Conservation (phyloP, 2,888 invertebrate species). For the Limnephilus auricula region DNA sequence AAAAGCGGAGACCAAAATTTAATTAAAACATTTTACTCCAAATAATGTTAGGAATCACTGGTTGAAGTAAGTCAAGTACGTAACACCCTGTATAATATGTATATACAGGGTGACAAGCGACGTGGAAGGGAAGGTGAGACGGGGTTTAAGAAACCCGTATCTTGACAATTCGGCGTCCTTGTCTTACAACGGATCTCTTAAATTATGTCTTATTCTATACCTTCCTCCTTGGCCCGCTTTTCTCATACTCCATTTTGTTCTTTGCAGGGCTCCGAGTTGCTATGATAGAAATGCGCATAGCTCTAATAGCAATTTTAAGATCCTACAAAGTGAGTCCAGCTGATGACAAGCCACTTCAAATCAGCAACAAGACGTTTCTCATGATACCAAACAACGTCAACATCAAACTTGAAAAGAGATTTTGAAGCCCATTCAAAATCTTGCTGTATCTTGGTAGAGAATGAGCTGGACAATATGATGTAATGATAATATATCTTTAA, state of each 20-base stretch:
- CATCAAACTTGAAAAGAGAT: conserved; percentile 7
- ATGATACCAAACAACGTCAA: conserved; percentile 8
- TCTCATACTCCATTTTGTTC: not conserved
- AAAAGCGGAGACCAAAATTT: too few relatives aligned
- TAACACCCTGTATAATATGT: too few relatives aligned
- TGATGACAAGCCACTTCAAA: not conserved
- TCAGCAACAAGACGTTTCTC: conserved; percentile 8
- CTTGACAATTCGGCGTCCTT: too few relatives aligned
- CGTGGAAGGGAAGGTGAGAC: too few relatives aligned
- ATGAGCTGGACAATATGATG: not conserved
- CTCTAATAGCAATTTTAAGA: not conserved
- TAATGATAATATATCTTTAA: too few relatives aligned
- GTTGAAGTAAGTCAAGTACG: too few relatives aligned
- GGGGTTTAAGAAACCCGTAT: too few relatives aligned
- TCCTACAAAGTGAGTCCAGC: not conserved
- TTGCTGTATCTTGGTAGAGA: not conserved
- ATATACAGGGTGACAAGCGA: too few relatives aligned
- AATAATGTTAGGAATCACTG: too few relatives aligned
- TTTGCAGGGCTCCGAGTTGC: conserved; percentile 25
- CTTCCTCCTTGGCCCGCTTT: not conserved
- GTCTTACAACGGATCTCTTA: too few relatives aligned
- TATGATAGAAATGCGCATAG: conserved; percentile 17
- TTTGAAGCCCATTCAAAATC: not conserved
- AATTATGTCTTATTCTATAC: not conserved
- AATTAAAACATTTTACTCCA: too few relatives aligned